Evolutionary conservation across 2,113 vertebrate species (phyloP), one percentile per base, ranked within the genome.

Genomic region (Australoheros scitulus): DNA sequence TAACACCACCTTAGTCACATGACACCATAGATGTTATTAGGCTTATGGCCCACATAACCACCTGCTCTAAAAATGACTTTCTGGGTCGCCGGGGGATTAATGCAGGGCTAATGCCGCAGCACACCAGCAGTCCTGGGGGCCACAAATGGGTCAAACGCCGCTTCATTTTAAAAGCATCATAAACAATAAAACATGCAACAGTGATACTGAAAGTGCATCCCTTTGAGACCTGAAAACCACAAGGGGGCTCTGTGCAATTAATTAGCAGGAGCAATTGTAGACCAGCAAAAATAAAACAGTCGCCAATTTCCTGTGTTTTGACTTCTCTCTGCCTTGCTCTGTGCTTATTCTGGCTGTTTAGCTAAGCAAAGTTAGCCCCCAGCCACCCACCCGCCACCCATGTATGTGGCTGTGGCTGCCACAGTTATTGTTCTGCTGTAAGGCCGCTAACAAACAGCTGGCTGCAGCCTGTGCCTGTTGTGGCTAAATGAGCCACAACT

Each of bases 81-180:
- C 86, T 94, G 92, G 93, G 93, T 92, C 92, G 86, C 50, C 11
- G 17, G 11, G 75, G 91, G 93, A 94, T 94, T 95, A 95, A 14
- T 56, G 74, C 34, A 72, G 1, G 47, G 79, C 86, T 81, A 82
- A 83, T 59, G 26, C 85, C 6, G 52, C 65, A 15, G 80, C 75
- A 29, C 77, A 32, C 68, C 47, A 55, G 68, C 59, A 60, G 77
- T 77, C 61, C 76, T 70, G 81, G 86, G 90, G 89, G 86, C 80
- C 89, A 83, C 91, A 93, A 91, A 83, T 84, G 80, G 93, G 89
- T 93, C 92, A 93, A 82, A 82, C 36, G 2, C 36, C 2, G 36
- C 63, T 61, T 77, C 70, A 17, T 57, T 63, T 72, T 22, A 76
- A 70, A 60, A 50, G 59, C 14, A 5, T 56, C 63, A 36, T 11